Conservation (phyloP, 2,113 vertebrate species). For the Gorilla gorilla region DNA sequence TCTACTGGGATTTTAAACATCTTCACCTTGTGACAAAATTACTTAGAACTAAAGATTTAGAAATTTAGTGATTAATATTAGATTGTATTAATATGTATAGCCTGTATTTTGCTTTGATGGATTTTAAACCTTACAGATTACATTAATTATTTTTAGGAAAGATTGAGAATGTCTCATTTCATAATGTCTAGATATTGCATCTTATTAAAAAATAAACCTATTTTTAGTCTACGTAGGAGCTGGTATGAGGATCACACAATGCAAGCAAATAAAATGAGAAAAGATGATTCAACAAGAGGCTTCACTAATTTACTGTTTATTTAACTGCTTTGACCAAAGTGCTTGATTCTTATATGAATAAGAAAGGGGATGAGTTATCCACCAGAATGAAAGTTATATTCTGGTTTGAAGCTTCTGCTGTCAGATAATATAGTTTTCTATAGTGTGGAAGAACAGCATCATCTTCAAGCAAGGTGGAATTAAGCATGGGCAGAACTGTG, state of each 20-base stretch:
- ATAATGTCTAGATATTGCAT: not conserved
- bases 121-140: not conserved
- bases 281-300: not conserved
- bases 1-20: not conserved
- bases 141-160: not conserved
- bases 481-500: not conserved
- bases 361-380: not conserved
- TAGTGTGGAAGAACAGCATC: not conserved
- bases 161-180: not conserved
- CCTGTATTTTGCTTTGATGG: not conserved
- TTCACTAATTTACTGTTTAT: not conserved
- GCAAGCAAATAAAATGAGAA: not conserved
- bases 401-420: not conserved
- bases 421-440: not conserved
- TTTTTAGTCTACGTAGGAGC: not conserved
- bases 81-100: not conserved
- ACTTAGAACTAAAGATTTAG: not conserved
- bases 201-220: not conserved
- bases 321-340: not conserved
- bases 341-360: not conserved
- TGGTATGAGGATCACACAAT: not conserved
- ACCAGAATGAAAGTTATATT: not conserved
- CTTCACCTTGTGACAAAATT: not conserved
- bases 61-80: not conserved
- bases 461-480: not conserved